Conservation (phyloP, 2,113 vertebrate genomes). For the Heloderma charlesbogerti region DNA sequence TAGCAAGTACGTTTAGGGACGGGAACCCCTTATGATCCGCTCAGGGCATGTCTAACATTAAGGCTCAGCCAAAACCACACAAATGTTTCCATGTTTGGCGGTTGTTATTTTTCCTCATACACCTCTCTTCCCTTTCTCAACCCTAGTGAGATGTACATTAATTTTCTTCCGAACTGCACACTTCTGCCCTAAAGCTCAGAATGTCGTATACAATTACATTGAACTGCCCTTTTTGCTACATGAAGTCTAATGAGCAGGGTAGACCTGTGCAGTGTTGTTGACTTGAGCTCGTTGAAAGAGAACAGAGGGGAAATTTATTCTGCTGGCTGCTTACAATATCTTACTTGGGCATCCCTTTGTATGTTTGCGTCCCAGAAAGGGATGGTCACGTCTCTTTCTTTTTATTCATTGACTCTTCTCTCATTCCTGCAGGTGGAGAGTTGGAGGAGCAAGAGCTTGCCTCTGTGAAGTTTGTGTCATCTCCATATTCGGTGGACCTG, state of each 20-base stretch:
- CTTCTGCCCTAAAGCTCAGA: too few species aligned
- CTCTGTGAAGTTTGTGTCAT: slow-evolving; percentile 76
- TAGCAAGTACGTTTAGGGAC: slow-evolving; percentile 77
- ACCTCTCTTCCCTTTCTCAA: background rate
- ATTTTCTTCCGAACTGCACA: background rate
- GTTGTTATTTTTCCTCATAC: background rate
- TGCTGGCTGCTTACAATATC: too few species aligned
- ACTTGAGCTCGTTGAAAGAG: background rate
- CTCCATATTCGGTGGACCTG: slow-evolving; percentile 81
- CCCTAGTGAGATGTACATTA: background rate
- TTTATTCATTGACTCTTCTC: background rate
- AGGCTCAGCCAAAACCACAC: background rate
- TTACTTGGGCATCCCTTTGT: background rate
- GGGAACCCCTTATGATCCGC: background rate
- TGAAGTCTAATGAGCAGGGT: too few species aligned
- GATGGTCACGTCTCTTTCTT: background rate
- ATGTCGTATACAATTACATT: background rate
- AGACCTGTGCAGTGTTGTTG: background rate
- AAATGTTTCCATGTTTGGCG: background rate
- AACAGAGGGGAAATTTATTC: background rate
- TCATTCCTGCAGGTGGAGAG: slow-evolving; percentile 78
- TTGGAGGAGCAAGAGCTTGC: slow-evolving; percentile 82
- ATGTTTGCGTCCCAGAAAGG: background rate
- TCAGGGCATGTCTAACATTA: background rate
- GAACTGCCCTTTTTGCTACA: too few species aligned